Evolutionary conservation across 2,888 invertebrate genomes (phyloP), one percentile per base, ranked within the genome.

Genomic region (Trissoscelio sp.): DNA sequence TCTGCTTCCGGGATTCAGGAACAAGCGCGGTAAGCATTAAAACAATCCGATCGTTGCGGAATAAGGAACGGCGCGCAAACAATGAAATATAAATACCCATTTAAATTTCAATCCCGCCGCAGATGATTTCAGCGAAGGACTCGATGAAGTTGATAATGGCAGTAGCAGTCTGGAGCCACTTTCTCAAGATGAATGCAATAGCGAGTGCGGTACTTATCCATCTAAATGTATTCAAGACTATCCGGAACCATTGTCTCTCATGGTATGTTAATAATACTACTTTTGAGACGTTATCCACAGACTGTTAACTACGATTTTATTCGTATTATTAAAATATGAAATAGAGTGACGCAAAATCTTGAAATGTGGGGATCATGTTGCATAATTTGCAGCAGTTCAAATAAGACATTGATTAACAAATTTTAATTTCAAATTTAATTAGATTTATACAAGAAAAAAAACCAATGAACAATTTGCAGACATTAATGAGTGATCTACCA

Each of bases 1-100:
- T 88, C 93, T 93, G 11, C 92, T 94, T 84, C 92, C 92, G 88
- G 85, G 80, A 57, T 85, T 83, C 11, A 83, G 79, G 70, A 75
- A 80, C 57, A 75, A 82, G 5, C 82, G 77, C 46, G 84, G 87
- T 88, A 81, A 85, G 85, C 83, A 75, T 67, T 60, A 22, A 62
- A 22, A 48, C 22, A 42, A 48, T 57, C 24, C 31, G 53, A 67
- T 62, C 28, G 7, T 16, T 12, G 11, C 18, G 18, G 14, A 53
- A 22, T 44, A 64, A 55, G 20, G 28, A 24, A 34, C 12, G 16
- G 22, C 20, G 24, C 7, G 20, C 7, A 64, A 58, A 55, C 64
- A 57, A 64, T 67, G 58, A 67, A 67, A 67, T 67, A 69, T 77
- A 69, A 77, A 69, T 48, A 64, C 18, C 37, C 20, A 62, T 62